These are phyloP conservation scores for Coptodon rendalli DNA, from an alignment of 2,113 vertebrate species.

Conservation along the genomic window DNA sequence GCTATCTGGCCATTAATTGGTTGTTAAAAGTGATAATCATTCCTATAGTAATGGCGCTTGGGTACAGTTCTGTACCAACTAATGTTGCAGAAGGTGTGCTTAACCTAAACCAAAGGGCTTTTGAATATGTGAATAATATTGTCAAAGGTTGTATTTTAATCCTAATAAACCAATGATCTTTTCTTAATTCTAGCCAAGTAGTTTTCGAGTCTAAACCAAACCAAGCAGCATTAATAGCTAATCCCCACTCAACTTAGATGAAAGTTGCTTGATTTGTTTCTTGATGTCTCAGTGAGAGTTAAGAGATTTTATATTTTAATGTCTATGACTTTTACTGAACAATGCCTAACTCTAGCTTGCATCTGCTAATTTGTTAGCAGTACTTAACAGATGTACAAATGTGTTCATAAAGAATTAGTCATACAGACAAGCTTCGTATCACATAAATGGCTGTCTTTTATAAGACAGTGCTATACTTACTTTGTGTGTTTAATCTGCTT, in stretches of 20 bases:
- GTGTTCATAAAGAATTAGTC: neutral
- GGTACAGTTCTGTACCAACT: neutral
- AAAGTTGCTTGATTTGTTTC: neutral
- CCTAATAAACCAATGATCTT: neutral
- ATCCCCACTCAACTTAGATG: neutral
- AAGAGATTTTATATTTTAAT: neutral
- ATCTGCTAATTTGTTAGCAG: neutral
- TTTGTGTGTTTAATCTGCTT: neutral
- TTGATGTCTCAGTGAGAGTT: neutral
- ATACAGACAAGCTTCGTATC: neutral
- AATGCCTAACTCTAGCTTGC: neutral
- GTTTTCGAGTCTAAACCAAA: neutral
- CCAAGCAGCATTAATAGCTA: neutral
- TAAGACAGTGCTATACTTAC: neutral
- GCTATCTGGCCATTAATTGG: neutral
- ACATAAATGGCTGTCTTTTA: neutral
- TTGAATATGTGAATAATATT: neutral
- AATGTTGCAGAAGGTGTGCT: neutral
- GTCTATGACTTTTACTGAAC: neutral
- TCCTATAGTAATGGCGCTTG: neutral
- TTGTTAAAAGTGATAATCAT: neutral
- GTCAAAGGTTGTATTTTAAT: neutral
- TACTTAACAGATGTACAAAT: neutral
- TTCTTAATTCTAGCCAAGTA: neutral
- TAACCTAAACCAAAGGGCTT: neutral